Evolutionary conservation across 2,797 vertebrate species (phyloP), one percentile per base, ranked within the genome.

Genomic region (Hyperoplus immaculatus): DNA sequence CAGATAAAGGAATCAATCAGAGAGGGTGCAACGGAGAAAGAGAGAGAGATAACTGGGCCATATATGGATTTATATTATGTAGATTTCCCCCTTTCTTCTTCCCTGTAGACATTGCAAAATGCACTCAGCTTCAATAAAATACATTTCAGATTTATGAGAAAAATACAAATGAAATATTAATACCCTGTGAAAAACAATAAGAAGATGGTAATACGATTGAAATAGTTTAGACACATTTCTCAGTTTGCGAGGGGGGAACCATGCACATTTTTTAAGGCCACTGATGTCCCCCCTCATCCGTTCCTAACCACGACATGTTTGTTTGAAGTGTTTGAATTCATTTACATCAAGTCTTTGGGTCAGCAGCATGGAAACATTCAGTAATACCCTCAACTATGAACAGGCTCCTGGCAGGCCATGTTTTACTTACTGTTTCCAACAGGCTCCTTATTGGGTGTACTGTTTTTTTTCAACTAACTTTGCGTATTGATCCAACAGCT

Each of bases 1-100:
- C 90, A 94, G 94, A 95, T 95, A 95, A 95, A 94, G 93, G 93
- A 95, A 93, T 94, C 93, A 94, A 94, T 94, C 92, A 92, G 88
- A 90, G 89, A 89, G 88, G 84, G 92, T 91, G 90, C 88, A 89
- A 91, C 82, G 69, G 86, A 92, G 83, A 88, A 90, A 87, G 85
- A 88, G 89, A 88, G 91, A 78, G 87, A 88, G 90, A 93, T 93
- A 94, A 94, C 92, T 93, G 93, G 92, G 92, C 92, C 93, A 92
- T 91, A 92, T 94, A 94, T 94, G 92, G 94, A 94, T 94, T 94
- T 92, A 93, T 94, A 93, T 93, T 94, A 94, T 94, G 93, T 93
- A 94, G 92, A 94, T 94, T 93, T 89, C 84, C 86, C 79, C 80
- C 74, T 78, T 89, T 87, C 80, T 79, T 78, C 86, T 91, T 91